Conservation (phyloP, 2,888 invertebrate genomes). For the Cantharis lateralis region DNA sequence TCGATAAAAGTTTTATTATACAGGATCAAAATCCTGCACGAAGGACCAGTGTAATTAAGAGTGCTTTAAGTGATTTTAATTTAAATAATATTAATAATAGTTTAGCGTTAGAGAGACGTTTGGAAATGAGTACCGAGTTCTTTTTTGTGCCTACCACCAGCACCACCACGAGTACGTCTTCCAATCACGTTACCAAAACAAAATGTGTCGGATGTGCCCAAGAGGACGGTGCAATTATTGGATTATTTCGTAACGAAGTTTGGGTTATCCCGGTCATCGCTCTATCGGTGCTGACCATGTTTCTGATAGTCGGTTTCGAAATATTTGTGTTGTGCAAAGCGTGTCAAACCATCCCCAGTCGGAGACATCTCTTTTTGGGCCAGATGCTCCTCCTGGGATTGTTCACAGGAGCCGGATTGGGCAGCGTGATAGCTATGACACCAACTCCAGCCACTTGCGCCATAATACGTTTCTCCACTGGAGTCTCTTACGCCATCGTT, state of each 20-base stretch:
- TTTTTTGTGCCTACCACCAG: slow-evolving; percentile 69
- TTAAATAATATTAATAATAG: slow-evolving; percentile 9
- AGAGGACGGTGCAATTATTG: slow-evolving; percentile 40
- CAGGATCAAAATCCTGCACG: background rate
- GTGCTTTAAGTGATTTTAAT: slow-evolving; percentile 9
- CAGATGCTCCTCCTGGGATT: slow-evolving; percentile 85
- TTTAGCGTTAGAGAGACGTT: slow-evolving; percentile 55
- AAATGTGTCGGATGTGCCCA: slow-evolving; percentile 46
- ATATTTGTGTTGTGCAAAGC: slow-evolving; percentile 87
- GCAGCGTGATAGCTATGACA: slow-evolving; percentile 76
- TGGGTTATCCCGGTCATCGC: slow-evolving; percentile 92
- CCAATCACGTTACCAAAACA: slow-evolving; percentile 51
- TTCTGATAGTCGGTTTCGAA: slow-evolving; percentile 85
- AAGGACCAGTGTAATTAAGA: background rate
- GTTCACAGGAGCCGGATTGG: slow-evolving; percentile 79
- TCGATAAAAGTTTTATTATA: background rate
- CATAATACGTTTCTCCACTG: slow-evolving; percentile 79
- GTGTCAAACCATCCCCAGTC: slow-evolving; percentile 79
- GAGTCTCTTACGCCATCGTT: slow-evolving; percentile 81
- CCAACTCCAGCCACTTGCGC: slow-evolving; percentile 82
- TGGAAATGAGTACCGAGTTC: slow-evolving; percentile 85
- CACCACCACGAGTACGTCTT: slow-evolving; percentile 45
- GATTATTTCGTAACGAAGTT: slow-evolving; percentile 68
- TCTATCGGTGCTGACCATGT: slow-evolving; percentile 81
- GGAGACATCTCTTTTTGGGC: slow-evolving; percentile 84